Percentiles rank a stretch among this genome's conserved stretches.
Evolutionary conservation across 2,113 vertebrate genomes (phyloP).

Genomic region (Pipa parva): DNA sequence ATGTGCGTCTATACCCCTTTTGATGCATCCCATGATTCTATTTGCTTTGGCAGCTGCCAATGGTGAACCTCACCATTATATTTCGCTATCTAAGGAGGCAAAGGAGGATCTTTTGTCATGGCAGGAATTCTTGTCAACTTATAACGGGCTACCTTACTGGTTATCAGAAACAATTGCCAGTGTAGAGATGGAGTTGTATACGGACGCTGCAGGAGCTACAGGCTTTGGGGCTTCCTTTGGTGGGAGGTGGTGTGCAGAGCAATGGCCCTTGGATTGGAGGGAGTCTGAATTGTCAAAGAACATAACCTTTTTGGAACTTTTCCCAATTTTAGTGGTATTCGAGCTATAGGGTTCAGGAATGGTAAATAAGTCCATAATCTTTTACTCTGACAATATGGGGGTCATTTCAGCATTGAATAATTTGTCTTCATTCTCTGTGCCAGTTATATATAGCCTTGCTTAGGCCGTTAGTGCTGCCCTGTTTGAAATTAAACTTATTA

Average conservation of each 20-base stretch:
- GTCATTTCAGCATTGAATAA: no score
- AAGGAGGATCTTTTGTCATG: neutral
- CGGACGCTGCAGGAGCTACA: neutral
- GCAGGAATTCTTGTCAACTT: neutral
- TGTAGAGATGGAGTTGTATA: neutral
- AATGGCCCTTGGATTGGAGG: neutral
- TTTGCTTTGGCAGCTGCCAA: no score
- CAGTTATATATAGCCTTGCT: no score
- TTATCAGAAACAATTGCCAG: neutral
- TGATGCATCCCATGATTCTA: no score
- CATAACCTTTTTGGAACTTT: neutral
- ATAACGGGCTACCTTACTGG: neutral
- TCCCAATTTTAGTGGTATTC: neutral
- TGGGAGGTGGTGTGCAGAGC: neutral
- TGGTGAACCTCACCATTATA: no score
- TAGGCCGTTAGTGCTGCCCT: no score
- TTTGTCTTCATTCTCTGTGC: no score
- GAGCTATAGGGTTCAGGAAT: neutral
- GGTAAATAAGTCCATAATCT: no score
- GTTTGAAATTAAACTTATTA: no score
- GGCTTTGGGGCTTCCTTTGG: neutral
- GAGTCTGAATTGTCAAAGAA: neutral
- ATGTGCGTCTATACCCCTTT: no score
- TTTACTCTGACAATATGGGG: no score
- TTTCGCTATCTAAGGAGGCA: no score